These are phyloP conservation scores for Portunus trituberculatus DNA, from an alignment of 1,140 invertebrate species.

Conservation along the genomic window DNA sequence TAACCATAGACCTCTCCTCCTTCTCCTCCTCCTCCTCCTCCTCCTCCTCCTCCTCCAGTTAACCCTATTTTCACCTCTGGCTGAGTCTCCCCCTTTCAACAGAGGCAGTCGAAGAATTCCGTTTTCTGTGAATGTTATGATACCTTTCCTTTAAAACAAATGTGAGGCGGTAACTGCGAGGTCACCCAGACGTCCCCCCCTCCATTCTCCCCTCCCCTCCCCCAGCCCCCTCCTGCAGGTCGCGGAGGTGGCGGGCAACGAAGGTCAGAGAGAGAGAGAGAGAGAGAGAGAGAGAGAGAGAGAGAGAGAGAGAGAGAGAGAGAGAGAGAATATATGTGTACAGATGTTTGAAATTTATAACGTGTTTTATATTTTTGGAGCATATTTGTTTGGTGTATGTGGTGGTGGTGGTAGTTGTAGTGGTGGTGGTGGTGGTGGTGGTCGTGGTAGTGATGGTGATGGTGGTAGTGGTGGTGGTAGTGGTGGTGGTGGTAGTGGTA, in stretches of 20 bases:
- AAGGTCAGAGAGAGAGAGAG: not conserved
- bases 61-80: not conserved
- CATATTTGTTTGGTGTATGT: too few relatives aligned
- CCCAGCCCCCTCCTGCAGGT: not conserved
- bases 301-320: conserved; percentile 20
- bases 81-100: not conserved
- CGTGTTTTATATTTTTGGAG: too few relatives aligned
- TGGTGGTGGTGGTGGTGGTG: too few relatives aligned
- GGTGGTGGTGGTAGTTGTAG: too few relatives aligned
- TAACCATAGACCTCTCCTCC: not conserved
- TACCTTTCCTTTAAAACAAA: conserved; percentile 19
- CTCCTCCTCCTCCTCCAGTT: too few relatives aligned
- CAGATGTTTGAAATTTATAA: too few relatives aligned
- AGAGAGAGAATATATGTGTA: not conserved
- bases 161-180: not conserved
- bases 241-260: not conserved
- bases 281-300: conserved; percentile 20
- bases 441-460: too few relatives aligned
- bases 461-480: too few relatives aligned
- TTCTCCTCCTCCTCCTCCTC: too few relatives aligned
- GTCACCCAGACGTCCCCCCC: not conserved
- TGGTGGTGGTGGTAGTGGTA: too few relatives aligned
- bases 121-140: not conserved
- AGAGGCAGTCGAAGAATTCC: not conserved
- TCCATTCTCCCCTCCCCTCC: not conserved